Conservation (phyloP, 2,797 vertebrate genomes). For the Sebastes trivittatus region DNA sequence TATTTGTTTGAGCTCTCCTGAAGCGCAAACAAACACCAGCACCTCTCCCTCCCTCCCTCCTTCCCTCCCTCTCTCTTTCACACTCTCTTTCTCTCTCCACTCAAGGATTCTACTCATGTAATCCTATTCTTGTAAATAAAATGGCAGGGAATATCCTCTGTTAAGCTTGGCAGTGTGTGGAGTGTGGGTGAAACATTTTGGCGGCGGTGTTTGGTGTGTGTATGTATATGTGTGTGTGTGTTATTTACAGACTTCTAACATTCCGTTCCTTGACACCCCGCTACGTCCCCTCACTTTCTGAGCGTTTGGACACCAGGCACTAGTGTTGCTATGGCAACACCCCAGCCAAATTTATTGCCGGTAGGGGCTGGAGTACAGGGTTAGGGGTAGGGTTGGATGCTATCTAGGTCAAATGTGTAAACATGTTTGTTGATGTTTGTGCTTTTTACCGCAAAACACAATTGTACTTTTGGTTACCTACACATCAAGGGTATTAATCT, state of each 20-base stretch:
- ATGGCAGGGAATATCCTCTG: conserved; percentile 3
- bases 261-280: conserved; percentile 56
- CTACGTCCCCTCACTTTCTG: conserved; percentile 39
- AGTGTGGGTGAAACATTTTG: not conserved
- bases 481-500: not conserved
- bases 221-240: conserved; percentile 24
- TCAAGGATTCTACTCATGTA: not conserved
- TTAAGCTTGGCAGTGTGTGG: conserved; percentile 2
- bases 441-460: not conserved
- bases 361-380: not conserved
- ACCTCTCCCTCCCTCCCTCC: not conserved
- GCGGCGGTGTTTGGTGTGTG: not conserved
- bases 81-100: not conserved
- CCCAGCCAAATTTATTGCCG: conserved; percentile 38
- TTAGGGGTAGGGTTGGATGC: not conserved
- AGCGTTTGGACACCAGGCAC: conserved; percentile 24
- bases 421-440: not conserved
- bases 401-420: not conserved
- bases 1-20: not conserved
- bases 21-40: not conserved
- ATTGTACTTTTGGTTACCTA: not conserved
- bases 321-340: conserved; percentile 58
- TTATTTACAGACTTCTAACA: conserved; percentile 44
- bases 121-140: conserved; percentile 1
- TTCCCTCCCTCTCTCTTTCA: not conserved